Percentiles rank a stretch among this genome's conserved stretches.
phyloP scores from a whole-genome alignment of 2,888 invertebrate genomes.

The Trachelus stipa region DNA sequence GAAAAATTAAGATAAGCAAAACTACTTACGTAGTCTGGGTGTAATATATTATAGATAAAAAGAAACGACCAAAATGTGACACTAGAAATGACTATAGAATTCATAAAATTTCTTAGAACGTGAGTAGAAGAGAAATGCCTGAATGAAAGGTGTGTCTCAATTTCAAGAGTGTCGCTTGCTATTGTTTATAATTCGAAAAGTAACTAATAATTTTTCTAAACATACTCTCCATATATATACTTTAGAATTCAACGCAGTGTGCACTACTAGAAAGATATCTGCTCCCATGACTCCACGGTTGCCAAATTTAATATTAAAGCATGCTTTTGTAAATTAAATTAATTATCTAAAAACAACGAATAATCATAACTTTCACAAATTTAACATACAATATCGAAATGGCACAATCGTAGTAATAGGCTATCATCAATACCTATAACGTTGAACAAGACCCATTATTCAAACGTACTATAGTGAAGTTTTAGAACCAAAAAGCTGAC shows the following conservation, averaged over 20 bases:
- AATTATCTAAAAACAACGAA: background rate
- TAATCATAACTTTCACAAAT: background rate
- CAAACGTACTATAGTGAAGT: conserved; percentile 35
- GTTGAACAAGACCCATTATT: conserved; percentile 25
- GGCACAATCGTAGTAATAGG: background rate
- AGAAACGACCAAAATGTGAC: background rate
- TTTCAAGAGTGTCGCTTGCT: background rate
- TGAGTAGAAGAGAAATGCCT: too few relatives aligned
- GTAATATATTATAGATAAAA: background rate
- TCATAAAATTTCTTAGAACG: too few relatives aligned
- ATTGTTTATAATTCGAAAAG: background rate
- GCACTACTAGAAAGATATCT: too few relatives aligned
- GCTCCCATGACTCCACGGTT: background rate
- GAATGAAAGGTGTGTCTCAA: background rate
- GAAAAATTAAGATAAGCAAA: conserved; percentile 1
- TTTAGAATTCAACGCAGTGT: background rate
- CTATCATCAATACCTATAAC: background rate
- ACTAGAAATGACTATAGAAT: too few relatives aligned
- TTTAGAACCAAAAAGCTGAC: conserved; percentile 29
- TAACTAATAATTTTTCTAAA: background rate
- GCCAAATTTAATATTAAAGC: background rate
- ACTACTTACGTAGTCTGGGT: background rate
- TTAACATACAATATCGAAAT: background rate
- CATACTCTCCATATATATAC: background rate
- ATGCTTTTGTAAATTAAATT: background rate